phyloP scores from a whole-genome alignment of 2,888 invertebrate species.

The Plebejus anna region DNA sequence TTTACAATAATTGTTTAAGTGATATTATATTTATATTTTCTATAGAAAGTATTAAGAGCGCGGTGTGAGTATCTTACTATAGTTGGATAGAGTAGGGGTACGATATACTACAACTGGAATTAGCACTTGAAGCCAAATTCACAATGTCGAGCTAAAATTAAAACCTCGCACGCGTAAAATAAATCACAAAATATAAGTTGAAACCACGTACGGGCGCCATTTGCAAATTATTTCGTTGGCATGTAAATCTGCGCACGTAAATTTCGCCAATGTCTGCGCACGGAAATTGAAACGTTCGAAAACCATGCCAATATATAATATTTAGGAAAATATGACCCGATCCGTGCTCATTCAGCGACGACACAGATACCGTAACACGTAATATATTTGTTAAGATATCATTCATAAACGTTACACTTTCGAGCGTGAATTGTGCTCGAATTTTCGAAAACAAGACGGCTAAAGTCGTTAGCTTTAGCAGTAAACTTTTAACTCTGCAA shows the following conservation, averaged over 20 bases:
- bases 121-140: background rate
- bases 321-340: constrained; percentile 56
- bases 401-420: constrained; percentile 11
- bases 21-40: too few relatives aligned
- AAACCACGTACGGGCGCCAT: constrained; percentile 61
- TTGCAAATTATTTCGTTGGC: constrained; percentile 74
- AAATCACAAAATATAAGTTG: constrained; percentile 66
- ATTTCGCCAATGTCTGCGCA: constrained; percentile 73
- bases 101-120: background rate
- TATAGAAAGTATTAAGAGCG: too few relatives aligned
- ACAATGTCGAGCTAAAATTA: constrained; percentile 3
- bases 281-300: constrained; percentile 77
- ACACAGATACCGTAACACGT: constrained; percentile 21
- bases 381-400: constrained; percentile 23
- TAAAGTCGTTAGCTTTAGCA: constrained; percentile 20
- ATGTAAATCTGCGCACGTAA: constrained; percentile 77
- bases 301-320: constrained; percentile 70
- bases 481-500: constrained; percentile 32
- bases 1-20: too few relatives aligned
- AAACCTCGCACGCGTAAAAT: constrained; percentile 32
- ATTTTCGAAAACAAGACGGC: constrained; percentile 10
- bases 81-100: too few relatives aligned
- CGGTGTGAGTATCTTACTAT: too few relatives aligned
- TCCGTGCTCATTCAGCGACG: constrained; percentile 32
- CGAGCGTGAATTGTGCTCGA: background rate